A percentile compares a stretch with the other conserved stretches of the same genome.
phyloP scores from a whole-genome alignment of 2,888 invertebrate genomes.

The Tachina lurida region DNA sequence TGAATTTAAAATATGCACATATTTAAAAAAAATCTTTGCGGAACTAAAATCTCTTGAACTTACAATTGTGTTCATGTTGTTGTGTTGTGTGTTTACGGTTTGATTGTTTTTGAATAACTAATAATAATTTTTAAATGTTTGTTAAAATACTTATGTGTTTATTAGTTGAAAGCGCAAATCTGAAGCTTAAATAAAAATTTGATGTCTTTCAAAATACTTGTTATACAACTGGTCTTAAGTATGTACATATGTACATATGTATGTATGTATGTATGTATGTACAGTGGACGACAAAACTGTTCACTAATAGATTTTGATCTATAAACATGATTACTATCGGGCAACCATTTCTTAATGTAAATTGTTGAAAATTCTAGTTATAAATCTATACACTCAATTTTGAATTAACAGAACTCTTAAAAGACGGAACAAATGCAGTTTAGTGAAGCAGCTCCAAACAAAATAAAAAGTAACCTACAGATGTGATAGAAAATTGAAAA shows the following conservation, averaged over 20 bases:
- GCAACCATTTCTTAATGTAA: neutral
- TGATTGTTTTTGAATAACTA: constrained; percentile 68
- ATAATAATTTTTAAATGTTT: constrained; percentile 37
- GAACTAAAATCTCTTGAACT: constrained; percentile 37
- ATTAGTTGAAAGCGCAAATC: constrained; percentile 14
- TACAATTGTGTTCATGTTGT: constrained; percentile 64
- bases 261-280: neutral
- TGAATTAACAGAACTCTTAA: too few species aligned
- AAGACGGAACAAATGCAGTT: too few species aligned
- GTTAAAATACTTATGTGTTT: constrained; percentile 42
- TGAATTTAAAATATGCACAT: neutral
- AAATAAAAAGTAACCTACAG: too few species aligned
- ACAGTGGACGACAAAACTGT: neutral
- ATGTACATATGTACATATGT: constrained; percentile 31
- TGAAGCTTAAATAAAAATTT: constrained; percentile 65
- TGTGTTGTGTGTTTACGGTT: constrained; percentile 42
- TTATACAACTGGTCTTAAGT: constrained; percentile 52
- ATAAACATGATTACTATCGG: too few species aligned
- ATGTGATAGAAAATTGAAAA: too few species aligned
- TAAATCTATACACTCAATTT: too few species aligned
- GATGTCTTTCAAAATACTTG: constrained; percentile 69
- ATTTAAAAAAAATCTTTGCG: constrained; percentile 17
- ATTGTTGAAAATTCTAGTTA: too few species aligned
- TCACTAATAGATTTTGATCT: too few species aligned
- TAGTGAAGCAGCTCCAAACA: too few species aligned